A percentile compares a stretch with the other conserved stretches of the same genome.
These are phyloP conservation scores for Timandra comae DNA, from an alignment of 2,888 invertebrate species.

Conservation along the genomic window DNA sequence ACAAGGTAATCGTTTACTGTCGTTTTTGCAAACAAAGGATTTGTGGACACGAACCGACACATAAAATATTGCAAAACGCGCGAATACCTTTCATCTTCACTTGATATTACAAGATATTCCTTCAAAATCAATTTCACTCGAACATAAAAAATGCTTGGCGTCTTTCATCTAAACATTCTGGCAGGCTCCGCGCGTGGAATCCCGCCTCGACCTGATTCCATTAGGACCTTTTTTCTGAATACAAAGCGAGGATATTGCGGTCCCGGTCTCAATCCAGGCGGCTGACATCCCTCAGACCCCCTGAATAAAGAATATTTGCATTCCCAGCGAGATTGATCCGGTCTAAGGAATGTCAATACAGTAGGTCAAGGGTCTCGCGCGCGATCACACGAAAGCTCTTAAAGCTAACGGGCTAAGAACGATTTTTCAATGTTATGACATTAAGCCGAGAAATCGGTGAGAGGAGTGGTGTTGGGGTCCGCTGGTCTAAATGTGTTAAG, in stretches of 20 bases:
- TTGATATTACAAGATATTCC: no score
- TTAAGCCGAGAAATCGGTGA: slow-evolving; percentile 17
- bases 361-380: slow-evolving; percentile 19
- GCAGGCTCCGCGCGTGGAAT: slow-evolving; percentile 15
- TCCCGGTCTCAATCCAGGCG: slow-evolving; percentile 17
- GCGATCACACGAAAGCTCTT: slow-evolving; percentile 8
- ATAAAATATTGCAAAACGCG: no score
- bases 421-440: slow-evolving; percentile 8
- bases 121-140: not conserved
- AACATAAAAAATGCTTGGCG: not conserved
- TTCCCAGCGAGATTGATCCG: slow-evolving; percentile 26
- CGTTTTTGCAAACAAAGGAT: no score
- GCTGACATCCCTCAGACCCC: slow-evolving; percentile 19
- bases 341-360: slow-evolving; percentile 24
- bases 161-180: not conserved
- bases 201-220: slow-evolving; percentile 49
- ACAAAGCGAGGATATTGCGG: slow-evolving; percentile 59
- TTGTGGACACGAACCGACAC: no score
- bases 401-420: not conserved
- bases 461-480: slow-evolving; percentile 17
- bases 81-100: no score
- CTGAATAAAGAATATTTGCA: slow-evolving; percentile 27
- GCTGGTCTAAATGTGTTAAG: slow-evolving; percentile 23
- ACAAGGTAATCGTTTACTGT: no score
- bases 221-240: slow-evolving; percentile 55